Base-by-base conservation (phyloP, 1,140 invertebrate species). In the Pollicipes pollicipes region DNA sequence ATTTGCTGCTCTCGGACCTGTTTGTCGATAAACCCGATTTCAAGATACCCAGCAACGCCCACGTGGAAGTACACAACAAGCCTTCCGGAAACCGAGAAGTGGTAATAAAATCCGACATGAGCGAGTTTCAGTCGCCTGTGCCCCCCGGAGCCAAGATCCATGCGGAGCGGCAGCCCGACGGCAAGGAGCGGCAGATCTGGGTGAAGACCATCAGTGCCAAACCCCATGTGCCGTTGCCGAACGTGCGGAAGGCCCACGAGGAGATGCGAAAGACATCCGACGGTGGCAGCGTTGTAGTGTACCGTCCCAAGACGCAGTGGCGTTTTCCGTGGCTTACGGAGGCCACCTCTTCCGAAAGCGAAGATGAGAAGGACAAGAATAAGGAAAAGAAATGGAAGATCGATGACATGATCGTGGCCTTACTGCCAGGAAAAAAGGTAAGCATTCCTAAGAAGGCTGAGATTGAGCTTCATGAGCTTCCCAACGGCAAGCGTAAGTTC, bases 301-400 rank as follows among this genome's bases (percentile, higher is more conserved):
- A 58, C 45, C 45, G 45, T 24, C 45, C 45, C 2, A 58, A 58
- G 21, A 58, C 45, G 2, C 45, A 58, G 21, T 58, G 45, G 45
- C 45, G 45, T 17, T 58, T 58, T 21, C 45, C 45, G 17, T 58
- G 45, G 45, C 45, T 58, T 10, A 10, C 2, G 2, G 45, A 58
- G 13, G 45, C 45, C 17, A 58, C 45, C 2, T 58, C 45, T 21
- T 58, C 45, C 2, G 45, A 58, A 58, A 58, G 45, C 24, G 45
- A 58, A 21, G 45, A 58, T 58, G 45, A 58, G 45, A 58, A 58
- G 21, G 45, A 58, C 45, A 58, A 58, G 21, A 58, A 10, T 21
- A 58, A 58, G 21, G 45, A 58, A 58, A 58, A 58, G 45, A 58
- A 58, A 58, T 58, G 45, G 45, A 58, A 58, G 45, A 58, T 58